Conservation (phyloP, 92 coral and sea anemone species). For the Zoanthus sansibaricus region DNA sequence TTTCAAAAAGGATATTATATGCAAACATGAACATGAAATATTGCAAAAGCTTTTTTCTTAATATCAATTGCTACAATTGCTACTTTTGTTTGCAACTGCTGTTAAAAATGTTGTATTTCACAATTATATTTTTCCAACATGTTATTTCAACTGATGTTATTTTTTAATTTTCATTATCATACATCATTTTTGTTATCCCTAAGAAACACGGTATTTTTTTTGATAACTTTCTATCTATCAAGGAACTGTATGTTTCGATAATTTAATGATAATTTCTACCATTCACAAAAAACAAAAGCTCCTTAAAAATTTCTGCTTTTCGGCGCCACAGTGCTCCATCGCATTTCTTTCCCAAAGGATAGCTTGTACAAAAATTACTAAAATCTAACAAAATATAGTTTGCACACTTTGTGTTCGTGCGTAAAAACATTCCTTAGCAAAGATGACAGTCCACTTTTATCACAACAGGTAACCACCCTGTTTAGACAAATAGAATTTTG, state of each 20-base stretch:
- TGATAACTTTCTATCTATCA: background rate
- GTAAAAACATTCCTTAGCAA: conserved; percentile 2
- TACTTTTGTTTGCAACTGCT: no score
- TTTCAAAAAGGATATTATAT: no score
- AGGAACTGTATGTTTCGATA: background rate
- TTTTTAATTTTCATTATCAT: no score
- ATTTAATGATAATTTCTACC: background rate
- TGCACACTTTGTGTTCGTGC: background rate
- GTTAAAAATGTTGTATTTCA: no score
- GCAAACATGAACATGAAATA: no score
- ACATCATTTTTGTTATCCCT: no score
- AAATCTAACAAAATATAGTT: no score
- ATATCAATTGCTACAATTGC: no score
- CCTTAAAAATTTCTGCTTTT: background rate
- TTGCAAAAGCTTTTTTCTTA: no score
- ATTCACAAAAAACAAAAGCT: conserved; percentile 6
- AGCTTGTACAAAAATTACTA: background rate
- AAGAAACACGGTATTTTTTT: no score
- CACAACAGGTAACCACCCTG: conserved; percentile 18
- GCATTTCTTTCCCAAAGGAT: background rate
- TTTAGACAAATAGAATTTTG: background rate
- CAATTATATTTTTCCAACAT: no score
- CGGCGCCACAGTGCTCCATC: background rate
- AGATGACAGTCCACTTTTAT: background rate
- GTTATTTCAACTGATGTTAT: no score